phyloP scores from a whole-genome alignment of 1,140 invertebrate genomes.

The Drosophila hydei region DNA sequence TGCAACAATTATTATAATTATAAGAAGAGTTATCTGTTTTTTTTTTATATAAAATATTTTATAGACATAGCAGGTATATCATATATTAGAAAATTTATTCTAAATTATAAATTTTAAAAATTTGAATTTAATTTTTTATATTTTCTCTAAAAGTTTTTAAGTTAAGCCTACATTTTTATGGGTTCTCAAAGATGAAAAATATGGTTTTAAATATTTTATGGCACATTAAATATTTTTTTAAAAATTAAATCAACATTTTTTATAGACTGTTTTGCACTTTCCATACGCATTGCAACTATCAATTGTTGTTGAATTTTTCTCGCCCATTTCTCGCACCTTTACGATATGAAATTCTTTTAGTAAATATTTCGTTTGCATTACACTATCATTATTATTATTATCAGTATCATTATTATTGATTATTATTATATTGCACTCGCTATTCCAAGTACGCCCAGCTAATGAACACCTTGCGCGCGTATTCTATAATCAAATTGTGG shows the following conservation, averaged over 20 bases:
- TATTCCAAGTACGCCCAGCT: constrained; percentile 34
- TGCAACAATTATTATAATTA: too few species aligned
- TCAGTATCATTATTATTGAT: constrained; percentile 3
- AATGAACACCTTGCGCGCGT: constrained; percentile 48
- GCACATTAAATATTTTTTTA: too few species aligned
- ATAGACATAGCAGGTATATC: too few species aligned
- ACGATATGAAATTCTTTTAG: constrained; percentile 23
- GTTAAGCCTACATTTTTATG: too few species aligned
- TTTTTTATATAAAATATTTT: too few species aligned
- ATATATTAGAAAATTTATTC: too few species aligned
- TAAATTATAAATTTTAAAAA: too few species aligned
- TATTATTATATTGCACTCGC: constrained; percentile 12
- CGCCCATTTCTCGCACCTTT: constrained; percentile 17
- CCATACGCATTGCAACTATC: constrained; percentile 33
- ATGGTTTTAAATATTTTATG: neutral
- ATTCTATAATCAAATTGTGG: constrained; percentile 64
- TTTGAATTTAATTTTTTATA: too few species aligned
- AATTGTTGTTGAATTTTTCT: constrained; percentile 14
- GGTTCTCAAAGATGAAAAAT: too few species aligned
- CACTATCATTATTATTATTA: neutral
- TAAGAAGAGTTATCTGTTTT: too few species aligned
- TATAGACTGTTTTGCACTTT: constrained; percentile 5
- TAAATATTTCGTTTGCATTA: constrained; percentile 14
- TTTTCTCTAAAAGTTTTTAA: too few species aligned
- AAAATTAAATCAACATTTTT: constrained; percentile 3